Evolutionary conservation across 1,140 invertebrate genomes (phyloP).

Genomic region (Ruditapes philippinarum): DNA sequence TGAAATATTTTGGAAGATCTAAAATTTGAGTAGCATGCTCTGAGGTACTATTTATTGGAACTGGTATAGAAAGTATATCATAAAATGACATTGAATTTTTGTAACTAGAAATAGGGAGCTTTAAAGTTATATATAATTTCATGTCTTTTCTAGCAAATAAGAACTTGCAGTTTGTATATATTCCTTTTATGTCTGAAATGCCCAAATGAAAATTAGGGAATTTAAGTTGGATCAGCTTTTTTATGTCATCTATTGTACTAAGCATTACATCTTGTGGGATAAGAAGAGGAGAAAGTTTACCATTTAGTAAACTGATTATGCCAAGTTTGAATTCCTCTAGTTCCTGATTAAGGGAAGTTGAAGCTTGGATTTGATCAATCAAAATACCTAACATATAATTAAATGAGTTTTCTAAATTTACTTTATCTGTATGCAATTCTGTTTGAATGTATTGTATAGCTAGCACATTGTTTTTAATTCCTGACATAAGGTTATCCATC

Average conservation of each 20-base stretch:
- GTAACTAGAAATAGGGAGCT: background rate
- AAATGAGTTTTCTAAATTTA: background rate
- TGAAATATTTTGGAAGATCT: slow-evolving; percentile 19
- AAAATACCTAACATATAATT: slow-evolving; percentile 11
- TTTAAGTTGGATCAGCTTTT: background rate
- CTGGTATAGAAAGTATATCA: slow-evolving; percentile 25
- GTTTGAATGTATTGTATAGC: background rate
- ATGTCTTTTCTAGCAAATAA: slow-evolving; percentile 4
- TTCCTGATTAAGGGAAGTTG: background rate
- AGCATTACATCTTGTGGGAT: slow-evolving; percentile 1
- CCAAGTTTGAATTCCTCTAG: slow-evolving; percentile 44
- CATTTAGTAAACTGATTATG: slow-evolving; percentile 13
- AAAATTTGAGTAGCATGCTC: slow-evolving; percentile 54
- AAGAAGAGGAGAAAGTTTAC: slow-evolving; percentile 37
- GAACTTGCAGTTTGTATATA: slow-evolving; percentile 14
- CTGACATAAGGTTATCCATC: slow-evolving; percentile 41
- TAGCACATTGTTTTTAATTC: slow-evolving; percentile 27
- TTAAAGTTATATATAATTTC: slow-evolving; percentile 20
- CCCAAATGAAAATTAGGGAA: background rate
- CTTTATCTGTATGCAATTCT: background rate
- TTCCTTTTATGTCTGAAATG: background rate
- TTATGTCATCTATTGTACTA: slow-evolving; percentile 27
- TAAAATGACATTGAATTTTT: background rate
- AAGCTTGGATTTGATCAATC: slow-evolving; percentile 21
- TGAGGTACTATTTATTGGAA: slow-evolving; percentile 47